Evolutionary conservation across 1,140 invertebrate species (phyloP).

Genomic region (Arctopsyche grandis): DNA sequence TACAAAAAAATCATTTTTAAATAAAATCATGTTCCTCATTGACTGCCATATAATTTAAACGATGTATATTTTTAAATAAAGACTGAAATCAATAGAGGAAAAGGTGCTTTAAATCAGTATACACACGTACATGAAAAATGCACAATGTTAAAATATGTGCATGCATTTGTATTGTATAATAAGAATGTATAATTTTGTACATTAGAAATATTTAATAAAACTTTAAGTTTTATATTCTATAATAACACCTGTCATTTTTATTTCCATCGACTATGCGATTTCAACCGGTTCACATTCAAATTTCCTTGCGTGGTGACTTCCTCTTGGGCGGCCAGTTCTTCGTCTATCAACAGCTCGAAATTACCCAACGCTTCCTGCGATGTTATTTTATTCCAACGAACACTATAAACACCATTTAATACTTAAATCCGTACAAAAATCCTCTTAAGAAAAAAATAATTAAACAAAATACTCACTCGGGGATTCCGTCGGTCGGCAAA

Average conservation of each 20-base stretch:
- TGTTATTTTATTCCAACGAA: slow-evolving; percentile 91
- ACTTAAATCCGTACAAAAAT: slow-evolving; percentile 21
- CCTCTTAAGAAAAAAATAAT: slow-evolving; percentile 34
- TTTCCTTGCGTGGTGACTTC: slow-evolving; percentile 57
- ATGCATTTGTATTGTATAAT: neutral
- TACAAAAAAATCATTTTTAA: neutral
- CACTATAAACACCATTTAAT: slow-evolving; percentile 65
- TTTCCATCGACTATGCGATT: slow-evolving; percentile 53
- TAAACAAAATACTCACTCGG: slow-evolving; percentile 75
- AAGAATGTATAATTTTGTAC: slow-evolving; percentile 13
- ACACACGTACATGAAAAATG: too few species aligned
- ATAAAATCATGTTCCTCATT: slow-evolving; percentile 9
- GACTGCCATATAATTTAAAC: slow-evolving; percentile 34
- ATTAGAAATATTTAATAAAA: neutral
- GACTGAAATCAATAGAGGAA: slow-evolving; percentile 30
- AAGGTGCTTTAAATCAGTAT: slow-evolving; percentile 20
- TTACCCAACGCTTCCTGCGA: slow-evolving; percentile 82
- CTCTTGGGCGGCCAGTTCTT: slow-evolving; percentile 75
- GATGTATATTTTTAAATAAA: slow-evolving; percentile 19
- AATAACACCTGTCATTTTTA: neutral
- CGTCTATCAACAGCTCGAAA: slow-evolving; percentile 90
- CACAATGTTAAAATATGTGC: neutral
- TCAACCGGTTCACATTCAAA: slow-evolving; percentile 37
- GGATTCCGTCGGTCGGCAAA: slow-evolving; percentile 87
- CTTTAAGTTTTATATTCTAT: too few species aligned